Base-by-base conservation (phyloP, 2,113 vertebrate species). In the Elgaria multicarinata region DNA sequence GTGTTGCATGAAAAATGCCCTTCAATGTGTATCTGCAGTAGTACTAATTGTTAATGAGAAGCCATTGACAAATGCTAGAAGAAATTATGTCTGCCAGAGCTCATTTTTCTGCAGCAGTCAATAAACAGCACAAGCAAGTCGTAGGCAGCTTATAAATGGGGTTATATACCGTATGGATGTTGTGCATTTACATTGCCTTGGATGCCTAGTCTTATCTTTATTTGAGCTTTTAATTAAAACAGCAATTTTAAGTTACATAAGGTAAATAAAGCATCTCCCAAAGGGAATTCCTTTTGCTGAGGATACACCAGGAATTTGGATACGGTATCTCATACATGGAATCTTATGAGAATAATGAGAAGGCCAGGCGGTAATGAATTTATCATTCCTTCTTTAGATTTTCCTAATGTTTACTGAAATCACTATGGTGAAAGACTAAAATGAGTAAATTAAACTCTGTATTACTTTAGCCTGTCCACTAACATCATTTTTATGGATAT, bases 11-110 rank as follows among this genome's bases (percentile, higher is more conserved):
- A 78, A 90, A 93, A 91, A 87, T 36, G 36, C 6, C 31, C 53
- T 75, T 39, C 75, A 76, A 77, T 39, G 89, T 75, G 28, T 76
- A 55, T 79, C 92, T 90, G 87, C 87, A n/a, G 6, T 81, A 93
- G 81, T 81, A 92, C 46, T 58, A 58, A 46, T 80, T 85, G 24
- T 66, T 83, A 81, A 3, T 16, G 18, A 58, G 71, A 16, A 64
- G 24, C 4, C 14, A 24, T 42, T 87, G 83, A 90, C 2, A 80
- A 89, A 83, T 86, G 58, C 76, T 88, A 42, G 64, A 66, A 1
- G 0, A 42, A 90, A 77, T 79, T 86, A 77, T 83, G 67, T 88
- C 90, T 87, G 76, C 28, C 66, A 42, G 10, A 85, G 26, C 90
- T 16, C 78, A 87, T 24, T 87, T 66, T 72, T 83, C 16, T 76